These are phyloP conservation scores for Antheraea assamensis DNA, from an alignment of 2,888 invertebrate species.

Conservation along the genomic window DNA sequence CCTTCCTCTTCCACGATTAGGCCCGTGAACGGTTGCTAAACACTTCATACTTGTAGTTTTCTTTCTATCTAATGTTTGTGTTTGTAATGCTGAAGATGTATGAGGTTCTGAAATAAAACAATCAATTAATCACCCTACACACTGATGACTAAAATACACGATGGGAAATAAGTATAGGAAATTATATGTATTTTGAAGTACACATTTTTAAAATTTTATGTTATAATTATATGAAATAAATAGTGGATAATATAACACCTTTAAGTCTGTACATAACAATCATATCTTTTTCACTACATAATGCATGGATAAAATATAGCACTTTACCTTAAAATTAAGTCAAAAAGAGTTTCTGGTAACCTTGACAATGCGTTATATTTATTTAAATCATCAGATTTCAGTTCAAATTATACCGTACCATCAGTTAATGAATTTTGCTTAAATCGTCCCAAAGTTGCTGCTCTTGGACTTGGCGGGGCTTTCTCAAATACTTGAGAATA, in stretches of 20 bases:
- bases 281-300: background rate
- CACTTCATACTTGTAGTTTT: conserved; percentile 62
- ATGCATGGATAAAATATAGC: no score
- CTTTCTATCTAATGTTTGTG: conserved; percentile 72
- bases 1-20: conserved; percentile 57
- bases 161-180: no score
- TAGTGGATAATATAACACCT: background rate
- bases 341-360: background rate
- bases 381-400: background rate
- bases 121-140: conserved; percentile 12
- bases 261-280: background rate
- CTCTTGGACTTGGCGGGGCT: conserved; percentile 79
- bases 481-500: conserved; percentile 82
- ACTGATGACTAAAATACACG: background rate
- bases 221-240: background rate
- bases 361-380: background rate
- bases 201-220: background rate
- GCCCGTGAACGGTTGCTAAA: conserved; percentile 70
- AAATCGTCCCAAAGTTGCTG: conserved; percentile 69
- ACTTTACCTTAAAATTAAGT: background rate
- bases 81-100: conserved; percentile 76
- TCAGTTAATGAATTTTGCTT: conserved; percentile 68
- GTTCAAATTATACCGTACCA: conserved; percentile 41
- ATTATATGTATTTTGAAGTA: no score
- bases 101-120: conserved; percentile 62